These are phyloP conservation scores for Thoracochromis brauschi DNA, from an alignment of 2,113 vertebrate genomes.

Conservation along the genomic window DNA sequence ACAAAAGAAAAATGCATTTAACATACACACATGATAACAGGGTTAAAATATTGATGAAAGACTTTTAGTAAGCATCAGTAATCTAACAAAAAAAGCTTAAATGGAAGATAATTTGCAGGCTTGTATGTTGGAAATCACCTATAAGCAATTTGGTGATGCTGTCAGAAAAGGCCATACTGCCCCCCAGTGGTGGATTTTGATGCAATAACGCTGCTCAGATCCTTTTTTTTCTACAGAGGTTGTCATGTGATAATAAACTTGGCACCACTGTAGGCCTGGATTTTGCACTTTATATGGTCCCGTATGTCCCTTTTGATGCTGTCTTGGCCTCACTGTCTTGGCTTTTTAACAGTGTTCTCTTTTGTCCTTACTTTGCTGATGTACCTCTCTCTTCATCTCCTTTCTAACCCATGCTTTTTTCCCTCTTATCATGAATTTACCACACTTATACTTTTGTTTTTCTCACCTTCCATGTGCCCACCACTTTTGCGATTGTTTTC, in stretches of 20 bases:
- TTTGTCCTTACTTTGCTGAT: not conserved
- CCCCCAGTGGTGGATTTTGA: constrained; percentile 37
- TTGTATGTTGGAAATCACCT: not conserved
- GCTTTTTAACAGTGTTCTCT: constrained; percentile 10
- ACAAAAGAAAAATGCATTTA: not conserved
- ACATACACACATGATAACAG: not conserved
- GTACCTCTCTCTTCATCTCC: not conserved
- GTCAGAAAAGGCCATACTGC: not conserved
- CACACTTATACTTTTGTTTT: not conserved
- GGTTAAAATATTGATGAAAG: not conserved
- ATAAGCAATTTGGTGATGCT: not conserved
- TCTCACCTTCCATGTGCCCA: not conserved
- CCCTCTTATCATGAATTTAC: not conserved
- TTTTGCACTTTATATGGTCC: not conserved
- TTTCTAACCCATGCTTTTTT: not conserved
- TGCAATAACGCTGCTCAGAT: not conserved
- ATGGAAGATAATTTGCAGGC: not conserved
- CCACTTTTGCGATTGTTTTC: not conserved
- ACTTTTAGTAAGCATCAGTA: not conserved
- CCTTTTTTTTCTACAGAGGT: not conserved
- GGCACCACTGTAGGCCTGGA: not conserved
- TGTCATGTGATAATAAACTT: not conserved
- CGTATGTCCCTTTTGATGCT: not conserved
- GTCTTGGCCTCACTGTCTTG: constrained; percentile 9
- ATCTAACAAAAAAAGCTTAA: not conserved